Percentiles rank a stretch among this genome's conserved stretches.
phyloP scores from a whole-genome alignment of 2,888 invertebrate genomes.

The Mythimna pallens region DNA sequence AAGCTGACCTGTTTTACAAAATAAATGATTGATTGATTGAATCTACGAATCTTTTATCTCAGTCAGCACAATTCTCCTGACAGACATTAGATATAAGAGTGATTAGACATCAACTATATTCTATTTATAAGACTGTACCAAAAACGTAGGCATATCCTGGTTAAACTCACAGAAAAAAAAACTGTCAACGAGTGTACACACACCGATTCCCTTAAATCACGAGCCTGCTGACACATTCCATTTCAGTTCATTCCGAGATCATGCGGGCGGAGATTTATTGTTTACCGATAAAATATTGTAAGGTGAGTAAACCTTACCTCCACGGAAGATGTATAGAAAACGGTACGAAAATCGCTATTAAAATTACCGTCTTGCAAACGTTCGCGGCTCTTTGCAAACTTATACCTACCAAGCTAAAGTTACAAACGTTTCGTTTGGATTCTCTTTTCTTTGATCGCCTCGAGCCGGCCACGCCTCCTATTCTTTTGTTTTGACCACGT shows the following conservation, averaged over 20 bases:
- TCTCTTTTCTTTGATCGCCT: no score
- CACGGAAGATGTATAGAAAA: constrained; percentile 22
- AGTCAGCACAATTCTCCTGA: neutral
- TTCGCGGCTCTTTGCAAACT: neutral
- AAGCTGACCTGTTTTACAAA: no score
- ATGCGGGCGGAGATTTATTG: constrained; percentile 61
- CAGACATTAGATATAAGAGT: neutral
- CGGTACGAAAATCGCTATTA: constrained; percentile 13
- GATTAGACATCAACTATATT: neutral
- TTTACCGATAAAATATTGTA: constrained; percentile 59
- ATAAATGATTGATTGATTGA: no score
- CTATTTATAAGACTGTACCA: neutral
- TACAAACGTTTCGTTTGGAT: no score
- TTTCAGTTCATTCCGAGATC: constrained; percentile 58
- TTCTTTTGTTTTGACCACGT: no score
- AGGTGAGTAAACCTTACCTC: constrained; percentile 51
- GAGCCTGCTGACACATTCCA: constrained; percentile 56
- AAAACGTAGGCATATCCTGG: neutral
- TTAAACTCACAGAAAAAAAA: constrained; percentile 25
- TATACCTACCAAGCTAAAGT: no score
- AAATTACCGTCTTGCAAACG: constrained; percentile 14
- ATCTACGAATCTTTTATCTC: no score
- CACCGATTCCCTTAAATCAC: constrained; percentile 50
- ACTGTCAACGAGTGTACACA: constrained; percentile 34
- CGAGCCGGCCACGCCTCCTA: no score